Conservation (phyloP, 1,140 invertebrate species). For the Drosophila bifasciata region DNA sequence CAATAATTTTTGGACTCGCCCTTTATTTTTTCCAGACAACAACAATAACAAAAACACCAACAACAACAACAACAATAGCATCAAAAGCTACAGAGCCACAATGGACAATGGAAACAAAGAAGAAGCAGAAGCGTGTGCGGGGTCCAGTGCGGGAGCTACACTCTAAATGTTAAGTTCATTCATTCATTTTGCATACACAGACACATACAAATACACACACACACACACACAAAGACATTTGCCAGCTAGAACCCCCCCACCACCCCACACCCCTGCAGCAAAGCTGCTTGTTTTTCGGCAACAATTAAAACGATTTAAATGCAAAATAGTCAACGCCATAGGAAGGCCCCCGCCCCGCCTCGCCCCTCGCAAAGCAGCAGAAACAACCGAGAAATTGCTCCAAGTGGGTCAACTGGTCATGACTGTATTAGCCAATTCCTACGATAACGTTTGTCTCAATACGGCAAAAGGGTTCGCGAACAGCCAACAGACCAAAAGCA, state of each 20-base stretch:
- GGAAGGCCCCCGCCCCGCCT: too few relatives aligned
- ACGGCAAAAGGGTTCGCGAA: not conserved
- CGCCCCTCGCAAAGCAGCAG: not conserved
- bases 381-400: slow-evolving; percentile 5
- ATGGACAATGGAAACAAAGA: not conserved
- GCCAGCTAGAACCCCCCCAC: slow-evolving; percentile 2
- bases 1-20: slow-evolving; percentile 37
- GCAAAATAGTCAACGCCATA: slow-evolving; percentile 64
- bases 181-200: slow-evolving; percentile 47
- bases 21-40: slow-evolving; percentile 53
- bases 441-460: slow-evolving; percentile 20
- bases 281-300: slow-evolving; percentile 28
- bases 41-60: slow-evolving; percentile 16
- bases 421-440: slow-evolving; percentile 40
- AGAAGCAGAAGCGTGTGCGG: not conserved
- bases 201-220: slow-evolving; percentile 12
- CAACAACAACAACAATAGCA: slow-evolving; percentile 12
- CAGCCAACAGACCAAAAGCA: not conserved
- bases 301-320: slow-evolving; percentile 78
- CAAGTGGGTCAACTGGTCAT: slow-evolving; percentile 41
- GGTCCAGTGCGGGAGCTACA: slow-evolving; percentile 28
- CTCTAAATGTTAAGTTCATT: slow-evolving; percentile 69
- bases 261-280: not conserved
- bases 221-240: slow-evolving; percentile 12
- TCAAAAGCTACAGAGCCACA: slow-evolving; percentile 12